These are phyloP conservation scores for Acrocyrtus sp. DNA, from an alignment of 2,888 invertebrate genomes.

Conservation along the genomic window DNA sequence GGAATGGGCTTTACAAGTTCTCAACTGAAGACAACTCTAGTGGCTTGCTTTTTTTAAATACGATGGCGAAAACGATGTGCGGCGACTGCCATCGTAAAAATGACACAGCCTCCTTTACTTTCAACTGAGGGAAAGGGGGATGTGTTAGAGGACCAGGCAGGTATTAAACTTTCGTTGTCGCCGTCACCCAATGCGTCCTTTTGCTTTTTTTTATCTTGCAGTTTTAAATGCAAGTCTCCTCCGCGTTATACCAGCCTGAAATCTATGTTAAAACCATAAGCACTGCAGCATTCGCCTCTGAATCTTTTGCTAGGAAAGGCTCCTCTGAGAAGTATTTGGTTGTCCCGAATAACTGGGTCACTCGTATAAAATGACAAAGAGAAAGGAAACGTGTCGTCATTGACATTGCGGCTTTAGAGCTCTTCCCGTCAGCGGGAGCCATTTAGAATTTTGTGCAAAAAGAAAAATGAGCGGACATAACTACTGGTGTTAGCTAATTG, in stretches of 20 bases:
- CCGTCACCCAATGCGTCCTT: background rate
- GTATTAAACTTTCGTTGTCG: constrained; percentile 1
- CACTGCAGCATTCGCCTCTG: no score
- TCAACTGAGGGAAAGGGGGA: constrained; percentile 6
- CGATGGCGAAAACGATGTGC: constrained; percentile 10
- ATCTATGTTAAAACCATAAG: no score
- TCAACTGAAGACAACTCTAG: no score
- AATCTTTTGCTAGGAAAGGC: no score
- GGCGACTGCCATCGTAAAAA: constrained; percentile 16
- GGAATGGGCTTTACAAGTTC: no score
- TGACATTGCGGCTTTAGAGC: constrained; percentile 50
- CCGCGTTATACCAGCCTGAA: no score
- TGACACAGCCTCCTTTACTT: constrained; percentile 5
- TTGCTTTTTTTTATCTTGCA: background rate
- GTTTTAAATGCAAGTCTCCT: constrained; percentile 1
- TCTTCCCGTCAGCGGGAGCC: background rate
- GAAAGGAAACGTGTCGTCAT: constrained; percentile 54
- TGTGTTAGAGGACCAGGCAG: constrained; percentile 17
- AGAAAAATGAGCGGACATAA: background rate
- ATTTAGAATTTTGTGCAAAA: background rate
- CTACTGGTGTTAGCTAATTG: background rate
- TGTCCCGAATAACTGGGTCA: constrained; percentile 54
- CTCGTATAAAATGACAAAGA: constrained; percentile 54
- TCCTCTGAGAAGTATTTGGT: background rate
- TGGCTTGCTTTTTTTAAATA: constrained; percentile 5